A percentile compares a stretch with the other conserved stretches of the same genome.
These are phyloP conservation scores for Barbus barbus DNA, from an alignment of 2,113 vertebrate species.

Conservation along the genomic window DNA sequence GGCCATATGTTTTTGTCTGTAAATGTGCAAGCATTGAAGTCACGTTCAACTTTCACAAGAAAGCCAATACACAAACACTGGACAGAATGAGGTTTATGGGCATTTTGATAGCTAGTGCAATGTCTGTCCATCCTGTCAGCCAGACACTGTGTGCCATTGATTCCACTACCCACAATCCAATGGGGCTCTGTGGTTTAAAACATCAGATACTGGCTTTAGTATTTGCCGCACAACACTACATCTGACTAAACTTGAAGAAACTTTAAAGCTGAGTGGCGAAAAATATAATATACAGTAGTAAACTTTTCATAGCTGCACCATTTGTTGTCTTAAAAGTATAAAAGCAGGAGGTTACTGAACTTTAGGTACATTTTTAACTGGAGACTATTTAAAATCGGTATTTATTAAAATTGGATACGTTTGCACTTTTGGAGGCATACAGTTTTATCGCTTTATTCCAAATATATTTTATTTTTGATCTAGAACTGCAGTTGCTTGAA, in stretches of 20 bases:
- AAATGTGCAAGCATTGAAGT: background rate
- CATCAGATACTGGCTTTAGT: constrained; percentile 4
- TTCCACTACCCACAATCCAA: constrained; percentile 1
- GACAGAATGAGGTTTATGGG: too few relatives aligned
- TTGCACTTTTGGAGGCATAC: background rate
- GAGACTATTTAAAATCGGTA: background rate
- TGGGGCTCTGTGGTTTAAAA: background rate
- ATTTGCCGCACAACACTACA: background rate
- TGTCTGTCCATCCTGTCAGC: background rate
- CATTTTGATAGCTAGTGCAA: too few relatives aligned
- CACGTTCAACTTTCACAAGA: background rate
- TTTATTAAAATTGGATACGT: background rate
- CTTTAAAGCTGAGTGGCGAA: too few relatives aligned
- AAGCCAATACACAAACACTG: background rate
- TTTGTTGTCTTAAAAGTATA: background rate
- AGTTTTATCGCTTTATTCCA: constrained; percentile 16
- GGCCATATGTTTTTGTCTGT: background rate
- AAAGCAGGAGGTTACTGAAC: background rate
- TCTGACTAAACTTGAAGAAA: constrained; percentile 17
- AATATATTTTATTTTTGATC: background rate
- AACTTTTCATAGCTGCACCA: background rate
- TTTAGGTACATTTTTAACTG: background rate
- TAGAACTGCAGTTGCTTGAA: background rate
- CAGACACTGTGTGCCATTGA: background rate
- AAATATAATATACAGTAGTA: too few relatives aligned